A percentile compares a stretch with the other conserved stretches of the same genome.
phyloP scores from a whole-genome alignment of 2,797 vertebrate genomes.

The Botia kubotai region DNA sequence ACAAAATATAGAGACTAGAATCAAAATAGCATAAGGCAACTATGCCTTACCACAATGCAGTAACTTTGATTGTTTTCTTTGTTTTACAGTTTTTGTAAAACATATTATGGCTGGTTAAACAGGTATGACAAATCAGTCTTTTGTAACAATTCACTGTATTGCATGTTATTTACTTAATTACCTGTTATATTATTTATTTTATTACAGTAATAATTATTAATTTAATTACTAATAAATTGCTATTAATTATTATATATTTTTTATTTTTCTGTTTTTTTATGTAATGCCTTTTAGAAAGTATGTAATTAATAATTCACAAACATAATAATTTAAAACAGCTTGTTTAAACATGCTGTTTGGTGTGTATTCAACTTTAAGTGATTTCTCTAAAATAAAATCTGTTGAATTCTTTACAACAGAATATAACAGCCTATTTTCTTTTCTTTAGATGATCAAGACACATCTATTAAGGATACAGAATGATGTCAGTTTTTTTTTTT shows the following conservation, averaged over 20 bases:
- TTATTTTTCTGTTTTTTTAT: neutral
- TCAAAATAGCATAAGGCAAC: neutral
- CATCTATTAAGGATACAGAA: constrained; percentile 6
- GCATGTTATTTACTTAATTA: neutral
- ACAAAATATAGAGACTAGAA: neutral
- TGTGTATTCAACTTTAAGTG: no score
- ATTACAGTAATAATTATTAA: neutral
- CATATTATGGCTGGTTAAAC: constrained; percentile 80
- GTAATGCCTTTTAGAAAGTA: no score
- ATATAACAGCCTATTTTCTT: neutral
- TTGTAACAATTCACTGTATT: neutral
- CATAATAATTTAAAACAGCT: no score
- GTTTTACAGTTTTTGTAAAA: constrained; percentile 76
- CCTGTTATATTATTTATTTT: neutral
- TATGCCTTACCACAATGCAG: no score
- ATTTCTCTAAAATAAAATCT: no score
- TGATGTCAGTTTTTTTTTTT: neutral
- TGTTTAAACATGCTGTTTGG: no score
- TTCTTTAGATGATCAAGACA: constrained; percentile 27
- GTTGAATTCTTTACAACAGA: neutral
- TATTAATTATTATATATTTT: no score
- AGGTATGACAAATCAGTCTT: constrained; percentile 13
- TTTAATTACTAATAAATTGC: no score
- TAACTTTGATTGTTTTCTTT: neutral
- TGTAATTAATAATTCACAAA: no score